phyloP scores from a whole-genome alignment of 2,888 invertebrate species.

The Coleophora flavipennella region DNA sequence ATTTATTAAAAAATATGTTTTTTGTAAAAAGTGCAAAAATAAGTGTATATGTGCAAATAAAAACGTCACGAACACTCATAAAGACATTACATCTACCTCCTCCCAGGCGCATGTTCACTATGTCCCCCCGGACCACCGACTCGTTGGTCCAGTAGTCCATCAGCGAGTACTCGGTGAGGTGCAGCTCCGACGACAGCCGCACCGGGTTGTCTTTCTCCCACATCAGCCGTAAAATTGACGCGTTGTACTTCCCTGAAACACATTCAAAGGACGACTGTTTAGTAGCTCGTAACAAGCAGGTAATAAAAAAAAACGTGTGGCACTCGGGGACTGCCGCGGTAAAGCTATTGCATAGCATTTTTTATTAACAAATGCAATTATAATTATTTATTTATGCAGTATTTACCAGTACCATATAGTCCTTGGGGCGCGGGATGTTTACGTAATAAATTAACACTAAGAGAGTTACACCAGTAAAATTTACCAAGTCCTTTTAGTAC shows the following conservation, averaged over 20 bases:
- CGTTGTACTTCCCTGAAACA: slow-evolving; percentile 85
- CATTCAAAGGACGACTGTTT: slow-evolving; percentile 17
- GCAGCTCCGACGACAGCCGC: slow-evolving; percentile 81
- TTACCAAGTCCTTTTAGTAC: too few relatives aligned
- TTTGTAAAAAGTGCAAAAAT: too few relatives aligned
- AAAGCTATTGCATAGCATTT: too few relatives aligned
- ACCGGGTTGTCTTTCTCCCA: slow-evolving; percentile 85
- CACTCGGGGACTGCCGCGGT: too few relatives aligned
- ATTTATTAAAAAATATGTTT: too few relatives aligned
- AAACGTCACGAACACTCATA: slow-evolving; percentile 30
- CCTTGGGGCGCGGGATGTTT: too few relatives aligned
- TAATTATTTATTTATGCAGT: too few relatives aligned
- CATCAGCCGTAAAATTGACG: slow-evolving; percentile 78
- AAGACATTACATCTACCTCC: slow-evolving; percentile 74
- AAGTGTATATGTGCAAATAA: slow-evolving; percentile 3
- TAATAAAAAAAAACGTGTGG: too few relatives aligned
- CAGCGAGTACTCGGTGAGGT: slow-evolving; percentile 85
- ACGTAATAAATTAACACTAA: too few relatives aligned
- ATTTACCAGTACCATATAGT: too few relatives aligned
- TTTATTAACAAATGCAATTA: too few relatives aligned
- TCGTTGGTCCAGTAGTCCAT: slow-evolving; percentile 80
- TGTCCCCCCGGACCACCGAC: slow-evolving; percentile 78
- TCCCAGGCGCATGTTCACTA: slow-evolving; percentile 78
- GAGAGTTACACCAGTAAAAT: too few relatives aligned
- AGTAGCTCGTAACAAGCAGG: not conserved